A percentile compares a stretch with the other conserved stretches of the same genome.
These are phyloP conservation scores for Balaeniceps rex DNA, from an alignment of 2,113 vertebrate species.

Conservation along the genomic window DNA sequence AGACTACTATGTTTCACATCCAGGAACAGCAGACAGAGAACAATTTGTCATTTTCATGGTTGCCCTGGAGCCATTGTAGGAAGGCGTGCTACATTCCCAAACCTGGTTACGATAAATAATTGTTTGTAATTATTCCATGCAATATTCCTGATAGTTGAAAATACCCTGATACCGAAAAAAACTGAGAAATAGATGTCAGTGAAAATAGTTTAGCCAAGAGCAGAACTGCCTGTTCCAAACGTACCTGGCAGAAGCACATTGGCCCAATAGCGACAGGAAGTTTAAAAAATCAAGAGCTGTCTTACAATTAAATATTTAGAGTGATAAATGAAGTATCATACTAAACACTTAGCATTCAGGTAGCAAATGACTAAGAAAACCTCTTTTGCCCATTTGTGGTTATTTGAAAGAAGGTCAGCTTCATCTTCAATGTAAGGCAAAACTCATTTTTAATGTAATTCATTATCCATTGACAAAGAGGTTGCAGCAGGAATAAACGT, in stretches of 20 bases:
- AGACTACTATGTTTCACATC: neutral
- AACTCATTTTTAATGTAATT: neutral
- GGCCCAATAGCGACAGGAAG: neutral
- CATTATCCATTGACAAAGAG: neutral
- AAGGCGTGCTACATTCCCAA: neutral
- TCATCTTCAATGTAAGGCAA: neutral
- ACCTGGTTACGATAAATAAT: neutral
- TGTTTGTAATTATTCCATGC: neutral
- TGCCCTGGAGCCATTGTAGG: neutral
- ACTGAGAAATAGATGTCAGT: neutral
- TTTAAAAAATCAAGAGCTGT: neutral
- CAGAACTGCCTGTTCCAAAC: neutral
- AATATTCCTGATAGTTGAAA: neutral
- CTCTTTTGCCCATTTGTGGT: slow-evolving; percentile 24
- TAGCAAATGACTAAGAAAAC: neutral
- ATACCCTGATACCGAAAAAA: neutral
- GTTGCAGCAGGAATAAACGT: neutral
- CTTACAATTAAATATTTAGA: slow-evolving; percentile 39
- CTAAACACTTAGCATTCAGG: neutral
- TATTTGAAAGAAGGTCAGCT: slow-evolving; percentile 1
- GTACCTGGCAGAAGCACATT: neutral
- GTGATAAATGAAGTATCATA: neutral
- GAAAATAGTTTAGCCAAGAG: neutral
- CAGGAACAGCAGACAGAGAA: neutral
- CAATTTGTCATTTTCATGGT: neutral